phyloP scores from a whole-genome alignment of 2,797 vertebrate species.

The Sorex maritimensis region DNA sequence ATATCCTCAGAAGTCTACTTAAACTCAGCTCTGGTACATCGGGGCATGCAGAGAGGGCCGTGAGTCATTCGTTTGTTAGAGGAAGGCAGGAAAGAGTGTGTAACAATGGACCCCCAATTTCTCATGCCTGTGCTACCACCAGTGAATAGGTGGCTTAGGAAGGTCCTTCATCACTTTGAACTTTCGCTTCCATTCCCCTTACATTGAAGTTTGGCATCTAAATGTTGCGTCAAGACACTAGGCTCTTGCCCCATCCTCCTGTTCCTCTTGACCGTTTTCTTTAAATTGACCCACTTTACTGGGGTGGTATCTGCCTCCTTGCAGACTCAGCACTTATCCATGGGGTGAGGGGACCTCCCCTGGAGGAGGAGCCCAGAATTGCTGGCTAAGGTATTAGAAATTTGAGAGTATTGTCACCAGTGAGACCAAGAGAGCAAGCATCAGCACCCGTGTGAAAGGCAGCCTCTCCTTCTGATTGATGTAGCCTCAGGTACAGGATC shows the following conservation, averaged over 20 bases:
- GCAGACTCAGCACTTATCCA: neutral
- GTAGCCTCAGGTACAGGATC: neutral
- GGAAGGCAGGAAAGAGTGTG: neutral
- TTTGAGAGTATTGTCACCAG: neutral
- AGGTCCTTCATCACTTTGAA: constrained; percentile 4
- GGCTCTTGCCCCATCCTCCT: neutral
- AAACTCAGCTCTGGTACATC: neutral
- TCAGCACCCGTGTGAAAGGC: neutral
- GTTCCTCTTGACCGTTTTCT: neutral
- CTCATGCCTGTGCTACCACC: neutral
- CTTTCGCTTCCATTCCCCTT: neutral
- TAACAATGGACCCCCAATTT: neutral
- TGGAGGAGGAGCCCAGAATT: neutral
- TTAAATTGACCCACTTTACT: neutral
- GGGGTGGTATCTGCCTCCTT: neutral
- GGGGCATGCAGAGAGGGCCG: neutral
- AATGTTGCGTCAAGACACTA: neutral
- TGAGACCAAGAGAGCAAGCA: neutral
- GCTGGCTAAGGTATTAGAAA: neutral
- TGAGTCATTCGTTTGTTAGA: neutral
- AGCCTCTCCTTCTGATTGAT: constrained; percentile 10
- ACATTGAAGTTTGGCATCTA: neutral
- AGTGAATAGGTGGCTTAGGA: neutral
- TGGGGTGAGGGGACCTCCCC: neutral
- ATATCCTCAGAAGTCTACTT: neutral